These are phyloP conservation scores for Nerophis lumbriciformis DNA, from an alignment of 2,113 vertebrate species.

Conservation along the genomic window DNA sequence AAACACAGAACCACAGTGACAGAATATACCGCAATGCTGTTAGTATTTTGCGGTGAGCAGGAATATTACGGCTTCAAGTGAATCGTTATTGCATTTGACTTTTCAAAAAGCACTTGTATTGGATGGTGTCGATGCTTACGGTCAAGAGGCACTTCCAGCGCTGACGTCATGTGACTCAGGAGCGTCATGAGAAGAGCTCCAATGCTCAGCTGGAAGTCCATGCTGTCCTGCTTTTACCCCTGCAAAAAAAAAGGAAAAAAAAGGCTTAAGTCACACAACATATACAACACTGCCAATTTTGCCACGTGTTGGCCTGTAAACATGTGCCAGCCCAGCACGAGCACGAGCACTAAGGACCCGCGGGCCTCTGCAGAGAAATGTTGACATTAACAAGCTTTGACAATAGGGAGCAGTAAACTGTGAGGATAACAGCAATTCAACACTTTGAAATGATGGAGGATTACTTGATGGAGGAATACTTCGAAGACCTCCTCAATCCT, in stretches of 20 bases:
- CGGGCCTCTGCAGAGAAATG: not conserved
- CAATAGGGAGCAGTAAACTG: slow-evolving; percentile 2
- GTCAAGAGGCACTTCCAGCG: slow-evolving; percentile 93
- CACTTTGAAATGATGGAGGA: not conserved
- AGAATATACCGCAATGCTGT: slow-evolving; percentile 74
- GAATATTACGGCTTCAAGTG: slow-evolving; percentile 36
- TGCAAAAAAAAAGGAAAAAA: slow-evolving; percentile 6
- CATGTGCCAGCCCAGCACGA: slow-evolving; percentile 39
- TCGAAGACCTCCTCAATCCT: too few species aligned
- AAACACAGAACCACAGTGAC: slow-evolving; percentile 76
- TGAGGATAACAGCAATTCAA: not conserved
- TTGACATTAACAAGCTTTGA: slow-evolving; percentile 16
- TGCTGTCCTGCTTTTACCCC: slow-evolving; percentile 27
- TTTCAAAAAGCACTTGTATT: not conserved
- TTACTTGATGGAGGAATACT: too few species aligned
- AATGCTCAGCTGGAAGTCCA: slow-evolving; percentile 44
- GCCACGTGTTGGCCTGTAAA: slow-evolving; percentile 30
- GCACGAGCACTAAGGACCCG: not conserved
- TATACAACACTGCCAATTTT: not conserved
- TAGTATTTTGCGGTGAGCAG: slow-evolving; percentile 71
- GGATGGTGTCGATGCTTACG: slow-evolving; percentile 75
- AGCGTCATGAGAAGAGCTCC: slow-evolving; percentile 73
- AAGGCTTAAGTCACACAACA: not conserved
- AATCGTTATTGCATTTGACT: slow-evolving; percentile 17
- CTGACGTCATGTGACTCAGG: slow-evolving; percentile 79